A percentile compares a stretch with the other conserved stretches of the same genome.
phyloP scores from a whole-genome alignment of 2,797 vertebrate species.

The Natrix natrix region DNA sequence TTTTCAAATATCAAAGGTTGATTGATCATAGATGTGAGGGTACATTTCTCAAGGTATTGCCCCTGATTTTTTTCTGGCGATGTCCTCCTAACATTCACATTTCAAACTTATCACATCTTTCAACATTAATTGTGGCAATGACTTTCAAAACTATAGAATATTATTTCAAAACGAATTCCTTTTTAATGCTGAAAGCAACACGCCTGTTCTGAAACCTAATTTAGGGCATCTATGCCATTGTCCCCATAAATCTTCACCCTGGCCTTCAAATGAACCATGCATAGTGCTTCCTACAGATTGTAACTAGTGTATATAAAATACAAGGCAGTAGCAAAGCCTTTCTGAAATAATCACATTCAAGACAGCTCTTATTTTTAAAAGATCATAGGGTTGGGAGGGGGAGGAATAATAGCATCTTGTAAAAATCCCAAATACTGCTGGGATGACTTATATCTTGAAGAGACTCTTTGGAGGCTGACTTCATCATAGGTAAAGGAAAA shows the following conservation, averaged over 20 bases:
- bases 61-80: conserved; percentile 12
- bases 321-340: conserved; percentile 26
- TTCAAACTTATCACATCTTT: conserved; percentile 45
- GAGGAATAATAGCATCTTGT: conserved; percentile 14
- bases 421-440: conserved; percentile 48
- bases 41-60: conserved; percentile 33
- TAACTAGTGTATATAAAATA: conserved; percentile 49
- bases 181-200: conserved; percentile 59
- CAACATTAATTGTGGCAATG: conserved; percentile 50
- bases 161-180: conserved; percentile 59
- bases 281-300: conserved; percentile 27
- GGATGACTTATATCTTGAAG: conserved; percentile 32
- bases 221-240: conserved; percentile 42
- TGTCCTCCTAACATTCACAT: neutral
- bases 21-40: neutral
- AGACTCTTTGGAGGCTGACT: conserved; percentile 25
- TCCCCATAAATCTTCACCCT: conserved; percentile 54
- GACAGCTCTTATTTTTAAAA: conserved; percentile 30
- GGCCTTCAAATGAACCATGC: conserved; percentile 52
- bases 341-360: conserved; percentile 46
- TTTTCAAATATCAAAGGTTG: conserved; percentile 27
- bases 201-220: conserved; percentile 57
- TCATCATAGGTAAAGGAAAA: neutral
- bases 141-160: conserved; percentile 56
- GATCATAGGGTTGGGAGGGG: neutral